Evolutionary conservation across 2,797 vertebrate genomes (phyloP).

Genomic region (Enteromius viviparus): DNA sequence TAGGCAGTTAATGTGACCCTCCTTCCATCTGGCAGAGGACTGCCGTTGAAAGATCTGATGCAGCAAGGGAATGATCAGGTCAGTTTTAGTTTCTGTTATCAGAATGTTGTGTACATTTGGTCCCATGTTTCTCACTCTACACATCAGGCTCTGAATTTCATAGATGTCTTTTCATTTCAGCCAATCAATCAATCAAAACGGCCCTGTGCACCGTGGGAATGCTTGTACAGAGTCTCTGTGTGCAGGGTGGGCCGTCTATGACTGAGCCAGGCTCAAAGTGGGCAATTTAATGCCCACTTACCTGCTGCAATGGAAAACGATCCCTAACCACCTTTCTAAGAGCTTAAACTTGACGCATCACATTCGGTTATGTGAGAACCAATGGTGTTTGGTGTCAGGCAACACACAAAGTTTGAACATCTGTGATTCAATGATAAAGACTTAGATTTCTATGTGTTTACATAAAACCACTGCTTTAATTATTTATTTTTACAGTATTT

Average conservation of each 20-base stretch:
- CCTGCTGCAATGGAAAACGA: slow-evolving; percentile 42
- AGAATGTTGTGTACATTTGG: slow-evolving; percentile 42
- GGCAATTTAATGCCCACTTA: slow-evolving; percentile 61
- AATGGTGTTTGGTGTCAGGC: neutral
- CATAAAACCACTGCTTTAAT: neutral
- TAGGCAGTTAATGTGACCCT: slow-evolving; percentile 37
- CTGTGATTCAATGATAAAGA: neutral
- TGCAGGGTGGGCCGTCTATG: slow-evolving; percentile 32
- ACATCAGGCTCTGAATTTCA: slow-evolving; percentile 42
- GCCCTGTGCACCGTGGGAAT: slow-evolving; percentile 47
- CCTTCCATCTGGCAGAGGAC: slow-evolving; percentile 51
- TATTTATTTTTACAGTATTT: neutral
- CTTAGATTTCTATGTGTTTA: neutral
- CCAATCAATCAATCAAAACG: slow-evolving; percentile 47
- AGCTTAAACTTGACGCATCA: neutral
- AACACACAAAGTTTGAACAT: neutral
- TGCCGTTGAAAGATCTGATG: slow-evolving; percentile 43
- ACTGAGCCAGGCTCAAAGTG: slow-evolving; percentile 41
- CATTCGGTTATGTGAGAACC: neutral
- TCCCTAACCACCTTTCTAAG: slow-evolving; percentile 13
- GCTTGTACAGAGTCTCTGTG: slow-evolving; percentile 11
- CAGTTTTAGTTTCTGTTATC: slow-evolving; percentile 35
- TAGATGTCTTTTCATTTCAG: slow-evolving; percentile 44
- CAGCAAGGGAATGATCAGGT: slow-evolving; percentile 54
- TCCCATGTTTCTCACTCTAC: neutral